Conservation (phyloP, 1,140 invertebrate genomes). For the Oncopodura yosiiana region DNA sequence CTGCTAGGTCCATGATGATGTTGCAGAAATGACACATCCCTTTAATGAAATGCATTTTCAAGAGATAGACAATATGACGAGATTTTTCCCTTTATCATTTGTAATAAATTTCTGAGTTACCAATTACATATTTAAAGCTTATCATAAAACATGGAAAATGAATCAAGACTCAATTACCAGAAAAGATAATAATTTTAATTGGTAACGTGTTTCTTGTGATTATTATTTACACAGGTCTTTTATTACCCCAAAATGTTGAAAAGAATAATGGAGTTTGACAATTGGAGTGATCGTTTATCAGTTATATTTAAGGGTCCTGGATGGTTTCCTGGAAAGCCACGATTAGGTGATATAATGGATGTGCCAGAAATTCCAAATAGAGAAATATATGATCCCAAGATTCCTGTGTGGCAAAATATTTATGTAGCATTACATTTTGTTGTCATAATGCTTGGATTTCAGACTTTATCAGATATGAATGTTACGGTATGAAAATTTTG, state of each 20-base stretch:
- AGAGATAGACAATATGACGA: too few species aligned
- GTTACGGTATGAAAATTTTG: constrained; percentile 49
- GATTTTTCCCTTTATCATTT: not conserved
- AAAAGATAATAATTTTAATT: not conserved
- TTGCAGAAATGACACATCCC: too few species aligned
- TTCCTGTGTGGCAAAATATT: constrained; percentile 57
- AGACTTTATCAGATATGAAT: constrained; percentile 49
- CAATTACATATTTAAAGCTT: not conserved
- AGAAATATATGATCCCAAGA: constrained; percentile 55
- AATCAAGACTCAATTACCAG: too few species aligned
- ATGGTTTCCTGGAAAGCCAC: constrained; percentile 69
- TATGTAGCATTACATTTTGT: constrained; percentile 61
- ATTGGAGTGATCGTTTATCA: constrained; percentile 54
- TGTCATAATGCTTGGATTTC: constrained; percentile 53
- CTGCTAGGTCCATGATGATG: too few species aligned
- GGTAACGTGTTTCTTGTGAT: not conserved
- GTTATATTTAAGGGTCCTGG: constrained; percentile 75
- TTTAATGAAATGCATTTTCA: too few species aligned
- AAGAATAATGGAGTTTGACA: constrained; percentile 48
- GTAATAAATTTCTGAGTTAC: not conserved
- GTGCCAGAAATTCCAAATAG: constrained; percentile 59
- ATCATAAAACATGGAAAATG: not conserved
- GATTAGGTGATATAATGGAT: constrained; percentile 61
- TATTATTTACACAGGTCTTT: constrained; percentile 14
- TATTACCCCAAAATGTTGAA: constrained; percentile 44